A percentile compares a stretch with the other conserved stretches of the same genome.
These are phyloP conservation scores for Festucalex cinctus DNA, from an alignment of 2,113 vertebrate species.

Conservation along the genomic window DNA sequence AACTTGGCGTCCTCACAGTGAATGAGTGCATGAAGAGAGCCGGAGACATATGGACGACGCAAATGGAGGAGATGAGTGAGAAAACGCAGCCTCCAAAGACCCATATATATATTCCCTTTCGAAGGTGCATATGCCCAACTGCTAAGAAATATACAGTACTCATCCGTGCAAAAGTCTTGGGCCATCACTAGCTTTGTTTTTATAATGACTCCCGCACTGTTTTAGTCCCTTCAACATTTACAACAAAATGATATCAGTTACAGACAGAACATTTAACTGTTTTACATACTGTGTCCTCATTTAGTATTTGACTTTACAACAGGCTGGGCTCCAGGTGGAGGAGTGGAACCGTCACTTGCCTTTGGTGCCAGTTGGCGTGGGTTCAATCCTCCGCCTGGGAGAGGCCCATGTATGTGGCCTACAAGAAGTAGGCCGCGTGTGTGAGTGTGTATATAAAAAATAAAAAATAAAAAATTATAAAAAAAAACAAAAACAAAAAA, in stretches of 20 bases:
- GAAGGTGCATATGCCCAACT: background rate
- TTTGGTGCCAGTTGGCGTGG: too few species aligned
- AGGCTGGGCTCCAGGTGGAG: too few species aligned
- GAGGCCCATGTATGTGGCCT: too few species aligned
- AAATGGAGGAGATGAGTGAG: constrained; percentile 12
- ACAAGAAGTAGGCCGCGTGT: too few species aligned
- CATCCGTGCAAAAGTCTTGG: background rate
- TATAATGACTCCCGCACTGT: background rate
- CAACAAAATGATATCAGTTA: background rate
- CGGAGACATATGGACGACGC: background rate
- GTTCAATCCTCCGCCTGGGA: too few species aligned
- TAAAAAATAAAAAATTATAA: too few species aligned
- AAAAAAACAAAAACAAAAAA: too few species aligned
- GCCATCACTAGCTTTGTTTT: background rate
- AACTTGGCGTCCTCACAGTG: constrained; percentile 58
- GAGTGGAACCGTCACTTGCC: too few species aligned
- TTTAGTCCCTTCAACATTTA: too few species aligned
- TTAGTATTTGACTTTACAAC: too few species aligned
- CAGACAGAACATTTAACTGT: background rate
- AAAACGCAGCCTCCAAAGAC: constrained; percentile 3
- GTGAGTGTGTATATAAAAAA: too few species aligned
- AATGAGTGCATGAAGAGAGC: constrained; percentile 1
- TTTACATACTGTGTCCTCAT: too few species aligned
- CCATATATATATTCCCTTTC: background rate
- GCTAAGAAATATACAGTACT: background rate